A percentile compares a stretch with the other conserved stretches of the same genome.
Evolutionary conservation across 2,113 vertebrate genomes (phyloP).

Genomic region (Paradoxurus hermaphroditus): DNA sequence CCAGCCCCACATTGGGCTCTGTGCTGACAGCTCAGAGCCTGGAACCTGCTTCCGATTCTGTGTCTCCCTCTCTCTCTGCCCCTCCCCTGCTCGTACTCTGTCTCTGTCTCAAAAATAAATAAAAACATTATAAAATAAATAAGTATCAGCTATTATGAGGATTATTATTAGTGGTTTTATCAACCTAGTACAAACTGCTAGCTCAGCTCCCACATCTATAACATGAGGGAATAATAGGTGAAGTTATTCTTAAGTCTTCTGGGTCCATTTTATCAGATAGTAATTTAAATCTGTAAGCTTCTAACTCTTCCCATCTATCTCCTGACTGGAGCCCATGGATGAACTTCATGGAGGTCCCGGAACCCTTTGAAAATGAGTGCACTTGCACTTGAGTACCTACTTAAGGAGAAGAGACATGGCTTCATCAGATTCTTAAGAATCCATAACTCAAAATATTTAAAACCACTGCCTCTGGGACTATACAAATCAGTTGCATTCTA

Average conservation of each 20-base stretch:
- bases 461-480: background rate
- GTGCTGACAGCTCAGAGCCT: too few species aligned
- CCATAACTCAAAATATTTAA: background rate
- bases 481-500: background rate
- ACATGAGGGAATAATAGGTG: background rate
- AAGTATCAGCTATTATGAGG: background rate
- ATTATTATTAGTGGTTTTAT: background rate
- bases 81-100: too few species aligned
- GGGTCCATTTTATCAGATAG: background rate
- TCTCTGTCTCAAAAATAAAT: too few species aligned
- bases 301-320: background rate
- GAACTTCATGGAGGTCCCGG: background rate
- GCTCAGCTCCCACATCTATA: background rate
- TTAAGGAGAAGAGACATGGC: background rate
- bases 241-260: background rate
- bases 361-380: background rate
- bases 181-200: background rate
- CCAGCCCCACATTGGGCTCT: too few species aligned
- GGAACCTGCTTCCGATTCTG: too few species aligned
- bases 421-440: background rate
- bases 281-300: background rate
- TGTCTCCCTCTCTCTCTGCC: too few species aligned
- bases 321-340: background rate
- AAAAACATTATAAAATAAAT: too few species aligned
- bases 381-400: background rate